Base-by-base conservation (phyloP, 2,797 vertebrate genomes). In the Syndactyla subalaris region DNA sequence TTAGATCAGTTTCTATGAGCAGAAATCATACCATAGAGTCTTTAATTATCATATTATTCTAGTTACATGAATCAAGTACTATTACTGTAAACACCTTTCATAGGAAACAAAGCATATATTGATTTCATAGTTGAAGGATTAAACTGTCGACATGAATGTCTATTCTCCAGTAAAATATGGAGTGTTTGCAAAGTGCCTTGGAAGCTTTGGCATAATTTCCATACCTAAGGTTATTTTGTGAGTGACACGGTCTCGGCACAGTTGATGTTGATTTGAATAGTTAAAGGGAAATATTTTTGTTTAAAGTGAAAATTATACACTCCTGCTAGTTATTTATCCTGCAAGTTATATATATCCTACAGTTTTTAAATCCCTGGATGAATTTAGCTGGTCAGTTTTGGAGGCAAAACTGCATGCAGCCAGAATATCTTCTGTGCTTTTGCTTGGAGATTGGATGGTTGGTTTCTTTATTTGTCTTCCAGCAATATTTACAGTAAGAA, bases 51-150 rank as follows among this genome's bases (percentile, higher is more conserved):
- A 70, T 88, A 73, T 68, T 81, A 85, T 77, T 94, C 55, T 67
- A 71, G 83, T 75, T 70, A 45, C 10, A 46, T 39, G 6, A 80
- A 92, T 63, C 48, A 90, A 61, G 62, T 71, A 38, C 39, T 83
- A 67, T 88, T 78, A 59, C 62, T 61, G 38, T 49, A 30, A 14
- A 24, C n/a, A 22, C 39, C 24, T 85, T 91, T 71, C 43, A 21
- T 65, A 38, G 55, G 84, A 91, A 70, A 67, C 13, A 85, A 89
- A 54, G 32, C 26, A 48, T 2, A 1, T 71, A 81, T 84, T 62
- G 22, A 84, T 94, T 94, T 96, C 29, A 65, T 59, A 96, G 21
- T 54, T 85, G 67, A 87, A 87, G 65, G 19, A 85, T 77, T 89
- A 65, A 87, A 14, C 38, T 87, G 39, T 77, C 51, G 55, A 29